Conservation (phyloP, 1,140 invertebrate species). For the Sinella curviseta region DNA sequence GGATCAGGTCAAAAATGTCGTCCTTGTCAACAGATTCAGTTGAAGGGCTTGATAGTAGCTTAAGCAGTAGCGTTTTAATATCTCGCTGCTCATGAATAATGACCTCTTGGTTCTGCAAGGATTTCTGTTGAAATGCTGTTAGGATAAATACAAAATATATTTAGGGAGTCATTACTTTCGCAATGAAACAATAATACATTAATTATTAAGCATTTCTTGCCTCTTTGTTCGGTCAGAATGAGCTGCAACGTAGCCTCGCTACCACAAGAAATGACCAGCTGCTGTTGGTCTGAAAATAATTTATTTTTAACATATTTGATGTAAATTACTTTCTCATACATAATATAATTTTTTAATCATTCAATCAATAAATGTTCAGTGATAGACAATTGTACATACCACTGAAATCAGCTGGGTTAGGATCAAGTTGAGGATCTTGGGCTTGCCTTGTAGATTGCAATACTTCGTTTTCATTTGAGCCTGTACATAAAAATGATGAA, state of each 20-base stretch:
- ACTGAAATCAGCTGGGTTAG: too few species aligned
- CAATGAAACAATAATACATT: neutral
- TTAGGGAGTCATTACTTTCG: neutral
- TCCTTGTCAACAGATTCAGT: neutral
- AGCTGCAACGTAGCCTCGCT: neutral
- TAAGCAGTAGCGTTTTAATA: neutral
- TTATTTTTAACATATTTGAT: too few species aligned
- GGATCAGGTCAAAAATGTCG: neutral
- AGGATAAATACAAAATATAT: too few species aligned
- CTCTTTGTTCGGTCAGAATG: neutral
- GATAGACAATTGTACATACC: too few species aligned
- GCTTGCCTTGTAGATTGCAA: too few species aligned
- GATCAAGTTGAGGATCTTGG: too few species aligned
- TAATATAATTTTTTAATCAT: too few species aligned
- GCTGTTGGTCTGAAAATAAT: too few species aligned
- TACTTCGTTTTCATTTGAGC: too few species aligned
- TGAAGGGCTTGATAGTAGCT: neutral
- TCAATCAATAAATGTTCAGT: too few species aligned
- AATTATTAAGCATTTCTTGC: neutral
- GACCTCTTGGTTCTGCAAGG: neutral
- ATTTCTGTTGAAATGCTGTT: neutral
- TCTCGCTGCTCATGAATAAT: neutral
- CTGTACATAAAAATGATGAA: too few species aligned
- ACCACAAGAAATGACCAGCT: neutral
- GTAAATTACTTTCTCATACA: too few species aligned